These are phyloP conservation scores for Meteorus sp. DNA, from an alignment of 1,140 invertebrate species.

Conservation along the genomic window DNA sequence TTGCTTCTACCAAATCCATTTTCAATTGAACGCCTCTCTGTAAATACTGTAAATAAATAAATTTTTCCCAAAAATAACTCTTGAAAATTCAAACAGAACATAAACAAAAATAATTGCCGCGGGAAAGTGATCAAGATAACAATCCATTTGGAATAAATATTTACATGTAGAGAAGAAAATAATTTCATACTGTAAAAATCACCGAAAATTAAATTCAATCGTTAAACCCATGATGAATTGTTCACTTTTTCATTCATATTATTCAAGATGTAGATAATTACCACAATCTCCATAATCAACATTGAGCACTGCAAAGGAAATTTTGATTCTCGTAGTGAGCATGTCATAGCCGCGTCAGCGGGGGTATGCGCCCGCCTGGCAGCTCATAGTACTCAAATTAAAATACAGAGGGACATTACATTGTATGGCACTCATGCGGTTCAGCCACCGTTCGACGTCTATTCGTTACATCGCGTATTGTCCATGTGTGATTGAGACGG, in stretches of 20 bases:
- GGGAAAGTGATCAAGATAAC: constrained; percentile 3
- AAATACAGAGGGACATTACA: constrained; percentile 15
- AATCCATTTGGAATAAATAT: not conserved
- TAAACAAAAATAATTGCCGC: not conserved
- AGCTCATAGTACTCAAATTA: constrained; percentile 24
- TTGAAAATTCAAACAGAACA: too few relatives aligned
- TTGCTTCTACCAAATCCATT: too few relatives aligned
- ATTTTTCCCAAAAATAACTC: too few relatives aligned
- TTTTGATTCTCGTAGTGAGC: constrained; percentile 30
- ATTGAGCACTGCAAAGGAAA: not conserved
- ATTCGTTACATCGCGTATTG: too few relatives aligned
- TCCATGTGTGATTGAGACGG: constrained; percentile 24
- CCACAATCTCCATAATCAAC: too few relatives aligned
- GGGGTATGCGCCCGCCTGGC: constrained; percentile 40
- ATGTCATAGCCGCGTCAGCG: constrained; percentile 47
- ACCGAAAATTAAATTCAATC: too few relatives aligned
- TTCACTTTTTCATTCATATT: too few relatives aligned
- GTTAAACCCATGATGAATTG: too few relatives aligned
- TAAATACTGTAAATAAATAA: not conserved
- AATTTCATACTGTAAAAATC: too few relatives aligned
- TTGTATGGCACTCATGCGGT: constrained; percentile 25
- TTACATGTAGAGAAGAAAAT: too few relatives aligned
- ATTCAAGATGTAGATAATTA: too few relatives aligned
- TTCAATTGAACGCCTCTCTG: not conserved
- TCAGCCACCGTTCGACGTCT: constrained; percentile 23